Evolutionary conservation across 30 jellyfish, hydroid and myxozoan genomes (phyloP), one percentile per base, ranked within the genome.

Genomic region (Hydractinia echinata): DNA sequence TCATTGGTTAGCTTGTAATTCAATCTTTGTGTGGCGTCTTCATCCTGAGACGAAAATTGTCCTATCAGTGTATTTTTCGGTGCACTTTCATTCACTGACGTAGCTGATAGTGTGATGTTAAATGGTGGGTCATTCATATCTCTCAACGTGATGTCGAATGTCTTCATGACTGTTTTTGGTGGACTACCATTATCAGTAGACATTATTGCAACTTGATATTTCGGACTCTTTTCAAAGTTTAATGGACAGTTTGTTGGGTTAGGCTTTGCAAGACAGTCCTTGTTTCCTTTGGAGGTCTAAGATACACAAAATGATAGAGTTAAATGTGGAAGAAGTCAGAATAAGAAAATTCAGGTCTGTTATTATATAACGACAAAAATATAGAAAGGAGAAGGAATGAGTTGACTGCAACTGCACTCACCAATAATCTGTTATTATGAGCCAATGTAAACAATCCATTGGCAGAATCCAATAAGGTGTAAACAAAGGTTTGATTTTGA

Each of bases 181-280:
- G 98, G 98, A 49, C 15, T 74, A n/a, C 98, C 98, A 79, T 66
- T 61, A 81, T 92, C 98, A 44, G 73, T 60, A 20, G 95, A 54
- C 53, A 66, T 83, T 51, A 92, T 64, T n/a, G 55, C 50, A 8
- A 86, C 51, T 4, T 69, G 50, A 68, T 79, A 84, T 19, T 50
- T 21, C 48, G 61, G 55, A 58, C 76, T 54, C 49, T 16, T 55
- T 61, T 92, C 98, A 77, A 53, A 92, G 76, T 92, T 84, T 79
- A 92, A 54, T 13, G 87, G 82, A 67, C 87, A 87, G 1, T 77
- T 66, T 8, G 4, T 15, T 80, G 87, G 83, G 21, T 15, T 61
- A 20, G 11, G 10, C 53, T 53, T 53, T 61, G 81, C 19, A 39
- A 21, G 30, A 50, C 87, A 80, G 20, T 67, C 53, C 14, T 19